Evolutionary conservation across 2,888 invertebrate species (phyloP), one percentile per base, ranked within the genome.

Genomic region (Xanthorhoe designata): DNA sequence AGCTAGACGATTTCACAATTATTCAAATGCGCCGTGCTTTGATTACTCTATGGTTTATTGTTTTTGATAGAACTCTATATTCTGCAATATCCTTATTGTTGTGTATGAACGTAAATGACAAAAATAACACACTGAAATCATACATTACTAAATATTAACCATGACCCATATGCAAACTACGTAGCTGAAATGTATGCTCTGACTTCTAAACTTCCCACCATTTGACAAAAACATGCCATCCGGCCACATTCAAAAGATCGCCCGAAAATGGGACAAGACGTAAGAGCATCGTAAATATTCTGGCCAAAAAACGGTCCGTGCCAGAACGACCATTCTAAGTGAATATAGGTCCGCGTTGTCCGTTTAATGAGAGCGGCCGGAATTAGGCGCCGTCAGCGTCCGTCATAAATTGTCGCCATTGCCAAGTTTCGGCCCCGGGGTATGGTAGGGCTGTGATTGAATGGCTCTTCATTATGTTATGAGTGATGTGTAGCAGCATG

Each of bases 341-440:
- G 90, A 91, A 91, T 87, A 84, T 86, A 87, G 84, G 82, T 80
- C 74, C 74, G 76, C 84, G 82, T 87, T 89, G 87, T 82, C 82
- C 79, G 75, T 86, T 88, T 92, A 92, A 92, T 91, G 92, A 91
- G 91, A 82, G 83, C 79, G 78, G 78, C 76, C 80, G 73, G 89
- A 90, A 91, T 91, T 90, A 91, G 89, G 80, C 82, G 84, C 77
- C 82, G 87, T 88, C 89, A 86, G 87, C 81, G 81, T 76, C 83
- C 85, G 83, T 90, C 91, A 90, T 92, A 92, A 92, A 92, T 92
- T 92, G 89, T 89, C 90, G 83, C 87, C 83, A 79, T 84, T 86
- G 81, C 80, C 74, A 73, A 76, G 78, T 72, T 76, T 72, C 55
- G 56, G 66, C 68, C 67, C 56, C 62, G 57, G 70, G 72, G 68